Evolutionary conservation across 2,888 invertebrate genomes (phyloP), one percentile per base, ranked within the genome.

Genomic region (Drosophila anomalata): DNA sequence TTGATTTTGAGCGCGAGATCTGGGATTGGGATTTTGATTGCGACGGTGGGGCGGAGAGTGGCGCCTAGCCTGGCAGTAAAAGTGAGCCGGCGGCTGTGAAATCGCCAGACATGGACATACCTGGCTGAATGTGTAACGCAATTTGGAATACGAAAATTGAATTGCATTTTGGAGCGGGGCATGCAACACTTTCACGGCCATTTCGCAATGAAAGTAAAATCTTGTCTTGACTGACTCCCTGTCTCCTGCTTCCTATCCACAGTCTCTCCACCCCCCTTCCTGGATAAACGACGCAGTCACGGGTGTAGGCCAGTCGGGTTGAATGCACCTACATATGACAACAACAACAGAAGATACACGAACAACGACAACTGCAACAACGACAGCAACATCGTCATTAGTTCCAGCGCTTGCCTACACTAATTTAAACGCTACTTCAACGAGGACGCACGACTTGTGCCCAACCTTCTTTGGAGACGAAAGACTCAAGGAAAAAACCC

Each of bases 381-480:
- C 65, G 33, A 22, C 72, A 53, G 41, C 58, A 50, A 59, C 65
- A 60, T 71, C 69, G 76, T 71, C 79, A 87, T 87, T 88, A 88
- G 87, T 87, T 88, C 87, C 87, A 85, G 80, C 70, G 76, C 77
- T 82, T 87, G 88, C 75, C 82, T 73, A 77, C 76, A 79, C 76
- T 84, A 87, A 87, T 79, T 81, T 73, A 67, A 76, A 58, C 70
- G 81, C 82, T 79, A 83, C 87, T 76, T 81, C 59, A 44, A 63
- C 75, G 73, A 75, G 72, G 63, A 67, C 69, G 58, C 66, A 61
- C 63, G 56, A 75, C 54, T 63, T 47, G 69, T 24, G 50, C 39
- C 39, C 52, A 20, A 44, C 60, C 61, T 41, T 41, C 50, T 44
- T 22, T 26, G 17, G 11, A 29, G 14, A 22, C 41, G 48, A 41